Base-by-base conservation (phyloP, 2,113 vertebrate genomes). In the Pyrgilauda ruficollis region DNA sequence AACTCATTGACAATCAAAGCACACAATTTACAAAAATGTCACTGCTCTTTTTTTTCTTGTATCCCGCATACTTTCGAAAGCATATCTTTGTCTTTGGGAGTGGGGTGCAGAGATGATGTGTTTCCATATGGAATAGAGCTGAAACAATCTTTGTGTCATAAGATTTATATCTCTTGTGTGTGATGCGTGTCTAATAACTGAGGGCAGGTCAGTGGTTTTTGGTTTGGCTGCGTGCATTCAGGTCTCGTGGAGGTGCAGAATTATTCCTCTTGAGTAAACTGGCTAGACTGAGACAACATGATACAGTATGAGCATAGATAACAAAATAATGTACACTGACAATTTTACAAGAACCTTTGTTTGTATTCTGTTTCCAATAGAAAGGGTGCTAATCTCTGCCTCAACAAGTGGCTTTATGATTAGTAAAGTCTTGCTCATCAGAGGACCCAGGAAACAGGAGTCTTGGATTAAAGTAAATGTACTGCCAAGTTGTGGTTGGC, bases 1-100 rank as follows among this genome's bases (percentile, higher is more conserved):
- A 94, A 97, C 63, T 55, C 91, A 75, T 85, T 79, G 81, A 62
- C 56, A 94, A 62, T 89, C 68, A 77, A 92, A 92, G 50, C 76
- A 55, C 73, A 35, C 52, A 74, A 41, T 95, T 93, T 93, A 76
- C 33, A 92, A 76, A 95, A 87, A 81, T 74, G 55, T 61, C 66
- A 56, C 55, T 89, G 74, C 78, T 96, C 90, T 43, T 43, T 93
- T 89, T 94, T 92, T 53, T 31, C 53, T 28, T 44, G 15, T 41
- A 52, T 88, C 49, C 53, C 0, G 0, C 26, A 23, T 70, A 44
- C 39, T 50, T 95, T n/a, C 14, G 15, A 89, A 82, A 67, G 35
- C 13, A 33, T 47, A 68, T 77, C 81, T 76, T 91, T 66, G 19
- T 69, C 27, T 96, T 80, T 90, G 78, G 75, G 67, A 85, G 58